A percentile compares a stretch with the other conserved stretches of the same genome.
phyloP scores from a whole-genome alignment of 2,888 invertebrate species.

The Tipula helvola region DNA sequence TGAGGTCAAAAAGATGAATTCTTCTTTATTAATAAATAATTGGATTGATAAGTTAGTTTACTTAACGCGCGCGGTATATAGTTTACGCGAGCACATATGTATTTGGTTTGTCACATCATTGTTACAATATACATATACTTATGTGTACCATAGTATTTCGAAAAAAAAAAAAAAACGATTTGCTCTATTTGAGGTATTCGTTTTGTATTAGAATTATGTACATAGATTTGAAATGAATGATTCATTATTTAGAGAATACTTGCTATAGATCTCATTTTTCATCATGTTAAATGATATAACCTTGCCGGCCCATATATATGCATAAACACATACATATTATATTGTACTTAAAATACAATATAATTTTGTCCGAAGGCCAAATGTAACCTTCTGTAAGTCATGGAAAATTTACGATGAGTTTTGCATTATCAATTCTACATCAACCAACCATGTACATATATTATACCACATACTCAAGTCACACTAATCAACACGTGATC shows the following conservation, averaged over 20 bases:
- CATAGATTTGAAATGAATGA: background rate
- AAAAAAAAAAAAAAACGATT: background rate
- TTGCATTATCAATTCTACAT: background rate
- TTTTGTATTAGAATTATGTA: background rate
- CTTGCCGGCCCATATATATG: background rate
- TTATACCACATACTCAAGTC: background rate
- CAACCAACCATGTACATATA: background rate
- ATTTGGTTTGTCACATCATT: background rate
- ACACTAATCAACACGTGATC: background rate
- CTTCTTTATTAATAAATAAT: conserved; percentile 4
- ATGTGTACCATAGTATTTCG: background rate
- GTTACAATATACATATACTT: background rate
- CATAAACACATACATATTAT: too few relatives aligned
- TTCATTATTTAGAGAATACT: background rate
- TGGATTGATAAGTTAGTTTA: conserved; percentile 4
- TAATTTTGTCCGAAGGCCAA: background rate
- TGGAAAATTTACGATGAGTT: background rate
- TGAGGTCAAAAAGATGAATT: conserved; percentile 4
- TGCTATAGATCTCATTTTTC: background rate
- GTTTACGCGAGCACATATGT: background rate
- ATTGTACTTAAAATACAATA: background rate
- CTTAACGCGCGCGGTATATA: background rate
- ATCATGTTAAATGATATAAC: background rate
- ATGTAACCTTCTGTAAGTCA: background rate
- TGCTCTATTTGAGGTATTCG: background rate